Conservation (phyloP, 2,888 invertebrate genomes). For the Troides helena region DNA sequence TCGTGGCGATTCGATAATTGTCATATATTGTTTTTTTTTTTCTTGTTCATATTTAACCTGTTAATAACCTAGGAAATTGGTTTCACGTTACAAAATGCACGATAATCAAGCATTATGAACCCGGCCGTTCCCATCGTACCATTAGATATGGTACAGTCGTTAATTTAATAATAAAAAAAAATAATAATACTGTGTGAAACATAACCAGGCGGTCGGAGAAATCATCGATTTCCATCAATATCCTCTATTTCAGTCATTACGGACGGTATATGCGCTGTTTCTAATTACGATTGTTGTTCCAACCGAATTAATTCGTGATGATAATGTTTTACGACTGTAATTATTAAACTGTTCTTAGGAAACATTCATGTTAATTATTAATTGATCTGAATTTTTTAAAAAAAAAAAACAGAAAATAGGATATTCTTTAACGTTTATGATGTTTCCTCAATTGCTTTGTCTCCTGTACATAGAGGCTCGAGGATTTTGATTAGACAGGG, state of each 20-base stretch:
- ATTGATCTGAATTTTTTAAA: too few species aligned
- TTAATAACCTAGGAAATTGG: slow-evolving; percentile 20
- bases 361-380: too few species aligned
- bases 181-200: slow-evolving; percentile 14
- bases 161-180: slow-evolving; percentile 19
- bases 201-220: slow-evolving; percentile 2
- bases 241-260: slow-evolving; percentile 9
- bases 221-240: slow-evolving; percentile 19
- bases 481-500: too few species aligned
- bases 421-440: too few species aligned
- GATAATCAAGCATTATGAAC: slow-evolving; percentile 26
- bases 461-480: too few species aligned
- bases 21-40: slow-evolving; percentile 3
- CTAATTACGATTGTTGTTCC: background rate
- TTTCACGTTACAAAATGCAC: slow-evolving; percentile 22
- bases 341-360: background rate
- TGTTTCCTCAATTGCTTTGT: too few species aligned
- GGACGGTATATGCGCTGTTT: slow-evolving; percentile 1
- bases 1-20: slow-evolving; percentile 24
- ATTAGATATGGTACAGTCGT: slow-evolving; percentile 28
- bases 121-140: slow-evolving; percentile 23
- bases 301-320: background rate
- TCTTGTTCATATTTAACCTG: slow-evolving; percentile 1
- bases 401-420: too few species aligned
- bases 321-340: slow-evolving; percentile 1